A percentile compares a stretch with the other conserved stretches of the same genome.
phyloP scores from a whole-genome alignment of 2,113 vertebrate genomes.

The Otolemur garnettii region DNA sequence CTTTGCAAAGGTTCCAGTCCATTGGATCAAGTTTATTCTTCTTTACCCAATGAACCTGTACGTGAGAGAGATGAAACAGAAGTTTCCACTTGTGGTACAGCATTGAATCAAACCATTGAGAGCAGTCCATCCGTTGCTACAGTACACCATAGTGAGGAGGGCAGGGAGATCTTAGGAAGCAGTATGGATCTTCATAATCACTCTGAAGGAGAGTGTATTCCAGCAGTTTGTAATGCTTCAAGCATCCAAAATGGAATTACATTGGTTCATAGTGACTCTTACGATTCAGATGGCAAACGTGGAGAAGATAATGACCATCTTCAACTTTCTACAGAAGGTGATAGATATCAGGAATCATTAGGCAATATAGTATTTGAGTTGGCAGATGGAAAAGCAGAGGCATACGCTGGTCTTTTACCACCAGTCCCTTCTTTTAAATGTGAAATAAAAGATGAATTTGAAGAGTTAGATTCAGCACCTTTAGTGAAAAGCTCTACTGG shows the following conservation, averaged over 20 bases:
- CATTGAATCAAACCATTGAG: conserved; percentile 66
- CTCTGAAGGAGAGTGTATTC: conserved; percentile 39
- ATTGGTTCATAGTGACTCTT: conserved; percentile 87
- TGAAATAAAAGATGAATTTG: conserved; percentile 69
- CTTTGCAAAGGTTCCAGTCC: conserved; percentile 79
- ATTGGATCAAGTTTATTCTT: conserved; percentile 73
- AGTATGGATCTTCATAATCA: conserved; percentile 42
- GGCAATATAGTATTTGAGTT: conserved; percentile 82
- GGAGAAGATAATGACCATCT: conserved; percentile 83
- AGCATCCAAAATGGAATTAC: conserved; percentile 82
- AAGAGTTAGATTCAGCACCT: conserved; percentile 76
- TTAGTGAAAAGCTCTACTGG: conserved; percentile 65
- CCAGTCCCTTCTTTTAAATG: conserved; percentile 56
- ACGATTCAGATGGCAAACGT: conserved; percentile 86
- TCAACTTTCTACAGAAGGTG: conserved; percentile 57
- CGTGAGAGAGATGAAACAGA: conserved; percentile 75
- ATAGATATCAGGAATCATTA: conserved; percentile 78
- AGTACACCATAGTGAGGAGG: conserved; percentile 63
- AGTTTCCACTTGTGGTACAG: conserved; percentile 63
- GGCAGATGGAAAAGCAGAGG: conserved; percentile 78
- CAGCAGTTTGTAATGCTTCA: conserved; percentile 64
- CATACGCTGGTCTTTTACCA: conserved; percentile 71
- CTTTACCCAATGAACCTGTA: conserved; percentile 69
- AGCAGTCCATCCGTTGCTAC: conserved; percentile 47
- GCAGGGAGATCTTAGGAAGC: conserved; percentile 67